phyloP scores from a whole-genome alignment of 2,888 invertebrate species.

The Nemotelus nigrinus region DNA sequence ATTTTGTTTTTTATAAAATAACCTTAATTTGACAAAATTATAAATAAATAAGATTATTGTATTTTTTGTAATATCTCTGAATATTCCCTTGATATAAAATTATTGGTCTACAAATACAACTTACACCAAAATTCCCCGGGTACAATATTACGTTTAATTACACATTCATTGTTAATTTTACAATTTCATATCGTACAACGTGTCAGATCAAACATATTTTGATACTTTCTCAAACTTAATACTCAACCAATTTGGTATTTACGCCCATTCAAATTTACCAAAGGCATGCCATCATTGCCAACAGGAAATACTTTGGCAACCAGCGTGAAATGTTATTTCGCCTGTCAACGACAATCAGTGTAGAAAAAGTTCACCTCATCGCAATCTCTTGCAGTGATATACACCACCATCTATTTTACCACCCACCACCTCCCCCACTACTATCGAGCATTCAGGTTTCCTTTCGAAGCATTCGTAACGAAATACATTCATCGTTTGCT shows the following conservation, averaged over 20 bases:
- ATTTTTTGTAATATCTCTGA: too few relatives aligned
- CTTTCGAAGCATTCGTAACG: slow-evolving; percentile 21
- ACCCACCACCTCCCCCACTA: background rate
- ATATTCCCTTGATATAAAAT: too few relatives aligned
- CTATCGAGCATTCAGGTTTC: background rate
- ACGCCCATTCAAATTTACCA: slow-evolving; percentile 2
- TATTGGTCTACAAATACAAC: too few relatives aligned
- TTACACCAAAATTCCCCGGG: too few relatives aligned
- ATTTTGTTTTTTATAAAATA: too few relatives aligned
- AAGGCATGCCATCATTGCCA: background rate
- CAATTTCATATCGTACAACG: background rate
- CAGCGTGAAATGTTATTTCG: slow-evolving; percentile 43
- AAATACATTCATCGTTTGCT: slow-evolving; percentile 33
- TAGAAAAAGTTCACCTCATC: slow-evolving; percentile 37
- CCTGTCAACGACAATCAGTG: slow-evolving; percentile 42
- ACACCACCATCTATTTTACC: background rate
- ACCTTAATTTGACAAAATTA: too few relatives aligned
- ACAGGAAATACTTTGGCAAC: slow-evolving; percentile 39
- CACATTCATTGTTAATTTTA: background rate
- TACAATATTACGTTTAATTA: too few relatives aligned
- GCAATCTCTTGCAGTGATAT: background rate
- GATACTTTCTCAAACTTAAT: background rate
- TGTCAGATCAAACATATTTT: background rate
- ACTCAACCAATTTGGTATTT: background rate
- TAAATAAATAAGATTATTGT: too few relatives aligned